Conservation (phyloP, 2,797 vertebrate species). For the Aotus griseimembra region DNA sequence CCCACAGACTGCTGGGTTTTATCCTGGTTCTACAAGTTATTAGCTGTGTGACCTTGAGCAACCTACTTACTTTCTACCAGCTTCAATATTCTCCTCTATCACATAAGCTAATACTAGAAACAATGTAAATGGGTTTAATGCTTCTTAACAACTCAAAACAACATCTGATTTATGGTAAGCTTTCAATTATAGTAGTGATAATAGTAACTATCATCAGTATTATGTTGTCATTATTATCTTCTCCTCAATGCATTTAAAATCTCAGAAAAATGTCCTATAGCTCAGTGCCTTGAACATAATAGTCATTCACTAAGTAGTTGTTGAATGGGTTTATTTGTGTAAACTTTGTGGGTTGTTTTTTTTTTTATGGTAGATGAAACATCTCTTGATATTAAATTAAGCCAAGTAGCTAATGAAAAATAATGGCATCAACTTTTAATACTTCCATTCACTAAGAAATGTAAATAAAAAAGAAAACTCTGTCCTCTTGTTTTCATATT, state of each 20-base stretch:
- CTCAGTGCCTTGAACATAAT: background rate
- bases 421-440: background rate
- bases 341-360: background rate
- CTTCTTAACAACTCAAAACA: background rate
- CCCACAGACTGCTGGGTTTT: background rate
- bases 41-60: background rate
- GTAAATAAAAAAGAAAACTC: background rate
- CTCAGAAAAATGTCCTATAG: background rate
- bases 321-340: background rate
- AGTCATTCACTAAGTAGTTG: background rate
- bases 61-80: background rate
- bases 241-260: background rate
- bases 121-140: background rate
- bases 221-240: background rate
- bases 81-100: background rate
- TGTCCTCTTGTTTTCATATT: background rate
- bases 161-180: background rate
- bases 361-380: background rate
- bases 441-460: background rate
- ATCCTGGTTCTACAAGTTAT: background rate
- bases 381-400: background rate
- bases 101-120: background rate
- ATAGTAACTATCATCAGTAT: background rate
- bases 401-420: background rate
- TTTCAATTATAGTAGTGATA: background rate